Evolutionary conservation across 2,113 vertebrate species (phyloP), one percentile per base, ranked within the genome.

Genomic region (Columbina picui): DNA sequence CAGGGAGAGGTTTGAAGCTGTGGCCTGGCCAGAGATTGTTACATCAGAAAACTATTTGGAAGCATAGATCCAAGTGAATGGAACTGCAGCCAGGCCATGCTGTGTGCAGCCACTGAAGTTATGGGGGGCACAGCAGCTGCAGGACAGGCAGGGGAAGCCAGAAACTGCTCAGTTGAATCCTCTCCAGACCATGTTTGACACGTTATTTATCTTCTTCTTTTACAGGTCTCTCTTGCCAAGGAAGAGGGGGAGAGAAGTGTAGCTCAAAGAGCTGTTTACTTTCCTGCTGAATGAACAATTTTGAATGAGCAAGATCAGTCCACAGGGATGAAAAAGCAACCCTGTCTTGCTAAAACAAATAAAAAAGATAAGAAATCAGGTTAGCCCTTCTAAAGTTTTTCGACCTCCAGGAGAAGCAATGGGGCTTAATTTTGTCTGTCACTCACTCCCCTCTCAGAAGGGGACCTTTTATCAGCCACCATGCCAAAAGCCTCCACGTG

Each of bases 171-270:
- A 75, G 83, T 90, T 95, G 93, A 96, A 97, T 90, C 82, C 94
- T 96, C 95, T 96, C 91, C 95, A 98, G 97, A 97, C 86, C 81
- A 89, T 32, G 68, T 91, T 97, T 98, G 97, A 98, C 96, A 91
- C 16, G 22, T 95, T 96, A 95, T 96, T 98, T 97, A 94, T 98
- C 95, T 96, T 98, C 90, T 96, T 91, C 93, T 87, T 87, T 94
- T 95, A 96, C 94, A 97, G 95, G 52, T 93, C 82, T 93, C 81
- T 96, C 87, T 87, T 97, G 96, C 97, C 91, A 96, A 91, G 74
- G 79, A 96, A 97, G 91, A 82, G 69, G 73, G 85, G 56, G 74
- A 94, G 71, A 93, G 76, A 91, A 84, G 32, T 78, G 89, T 61
- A 95, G 92, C 96, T 97, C 84, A 87, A 93, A 96, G 73, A 95